phyloP scores from a whole-genome alignment of 2,113 vertebrate species.

The Egretta garzetta region DNA sequence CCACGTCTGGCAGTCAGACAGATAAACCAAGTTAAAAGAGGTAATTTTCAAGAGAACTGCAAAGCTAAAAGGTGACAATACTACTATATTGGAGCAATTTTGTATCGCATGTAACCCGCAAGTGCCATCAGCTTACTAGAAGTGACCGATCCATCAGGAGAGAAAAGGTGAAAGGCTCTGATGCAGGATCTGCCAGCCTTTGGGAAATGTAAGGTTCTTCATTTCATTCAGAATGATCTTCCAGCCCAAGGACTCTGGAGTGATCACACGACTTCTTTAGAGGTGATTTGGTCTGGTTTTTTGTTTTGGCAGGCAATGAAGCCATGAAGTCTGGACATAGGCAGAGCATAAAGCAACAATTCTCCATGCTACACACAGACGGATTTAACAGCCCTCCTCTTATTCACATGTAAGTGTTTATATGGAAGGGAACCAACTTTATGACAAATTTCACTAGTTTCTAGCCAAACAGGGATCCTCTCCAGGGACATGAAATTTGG shows the following conservation, averaged over 20 bases:
- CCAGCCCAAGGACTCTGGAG: not conserved
- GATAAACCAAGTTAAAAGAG: not conserved
- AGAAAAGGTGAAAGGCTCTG: not conserved
- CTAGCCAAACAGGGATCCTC: not conserved
- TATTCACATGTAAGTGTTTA: not conserved
- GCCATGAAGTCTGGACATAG: not conserved
- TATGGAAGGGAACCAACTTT: not conserved
- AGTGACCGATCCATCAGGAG: not conserved
- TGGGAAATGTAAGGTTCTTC: not conserved
- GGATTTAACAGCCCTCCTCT: not conserved
- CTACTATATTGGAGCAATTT: not conserved
- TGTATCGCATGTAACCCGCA: not conserved
- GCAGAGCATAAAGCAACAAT: not conserved
- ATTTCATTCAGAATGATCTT: not conserved
- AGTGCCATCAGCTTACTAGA: not conserved
- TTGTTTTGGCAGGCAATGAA: not conserved
- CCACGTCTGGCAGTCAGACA: not conserved
- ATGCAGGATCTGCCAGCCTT: not conserved
- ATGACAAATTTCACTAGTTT: not conserved
- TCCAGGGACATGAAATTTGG: not conserved
- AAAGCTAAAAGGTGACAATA: not conserved
- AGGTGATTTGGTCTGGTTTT: not conserved
- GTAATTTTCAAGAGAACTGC: not conserved
- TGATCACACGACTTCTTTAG: not conserved
- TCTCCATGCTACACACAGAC: not conserved